These are phyloP conservation scores for Pachymerium ferrugineum DNA, from an alignment of 2,888 invertebrate genomes.

Conservation along the genomic window DNA sequence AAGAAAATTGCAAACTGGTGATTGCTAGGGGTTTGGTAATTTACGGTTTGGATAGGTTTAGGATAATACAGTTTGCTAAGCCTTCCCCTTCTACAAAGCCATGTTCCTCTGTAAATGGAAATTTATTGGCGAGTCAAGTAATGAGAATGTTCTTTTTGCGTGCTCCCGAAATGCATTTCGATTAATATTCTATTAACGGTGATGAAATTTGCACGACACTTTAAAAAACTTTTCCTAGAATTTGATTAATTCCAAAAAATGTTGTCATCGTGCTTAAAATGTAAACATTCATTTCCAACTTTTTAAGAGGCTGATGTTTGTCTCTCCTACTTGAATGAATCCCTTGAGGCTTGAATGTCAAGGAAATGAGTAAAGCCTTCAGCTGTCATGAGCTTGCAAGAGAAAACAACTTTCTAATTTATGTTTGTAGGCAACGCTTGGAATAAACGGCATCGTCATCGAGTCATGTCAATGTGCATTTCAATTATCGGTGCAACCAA, in stretches of 20 bases:
- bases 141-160: background rate
- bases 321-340: background rate
- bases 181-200: too few species aligned
- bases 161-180: too few species aligned
- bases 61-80: background rate
- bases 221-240: too few species aligned
- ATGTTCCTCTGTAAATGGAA: too few species aligned
- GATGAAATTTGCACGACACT: too few species aligned
- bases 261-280: too few species aligned
- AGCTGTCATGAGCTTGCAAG: background rate
- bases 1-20: conserved; percentile 13
- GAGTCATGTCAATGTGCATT: background rate
- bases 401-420: conserved; percentile 13
- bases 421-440: background rate
- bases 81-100: too few species aligned
- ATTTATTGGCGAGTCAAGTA: background rate
- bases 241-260: too few species aligned
- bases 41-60: background rate
- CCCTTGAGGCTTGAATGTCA: background rate
- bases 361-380: background rate
- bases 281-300: too few species aligned
- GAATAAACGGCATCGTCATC: conserved; percentile 2
- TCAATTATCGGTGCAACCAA: conserved; percentile 8
- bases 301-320: too few species aligned
- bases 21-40: background rate